phyloP scores from a whole-genome alignment of 2,888 invertebrate genomes.

The Eucera pruinosa region DNA sequence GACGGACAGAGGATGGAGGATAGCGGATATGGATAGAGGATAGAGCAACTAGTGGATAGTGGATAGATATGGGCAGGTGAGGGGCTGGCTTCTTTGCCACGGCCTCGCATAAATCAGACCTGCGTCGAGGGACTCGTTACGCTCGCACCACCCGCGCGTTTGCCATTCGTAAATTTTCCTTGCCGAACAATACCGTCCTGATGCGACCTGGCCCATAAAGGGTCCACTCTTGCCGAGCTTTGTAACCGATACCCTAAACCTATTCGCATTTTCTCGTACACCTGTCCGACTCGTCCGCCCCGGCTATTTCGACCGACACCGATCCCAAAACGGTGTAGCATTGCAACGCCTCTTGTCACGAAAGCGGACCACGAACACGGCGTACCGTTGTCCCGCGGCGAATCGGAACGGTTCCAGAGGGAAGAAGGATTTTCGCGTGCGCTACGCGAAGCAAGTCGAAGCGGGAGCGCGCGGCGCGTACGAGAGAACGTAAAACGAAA shows the following conservation, averaged over 20 bases:
- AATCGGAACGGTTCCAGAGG: neutral
- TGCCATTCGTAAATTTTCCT: slow-evolving; percentile 73
- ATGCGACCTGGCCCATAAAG: slow-evolving; percentile 53
- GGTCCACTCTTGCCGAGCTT: slow-evolving; percentile 59
- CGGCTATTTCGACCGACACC: slow-evolving; percentile 39
- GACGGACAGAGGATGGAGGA: neutral
- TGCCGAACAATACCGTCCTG: slow-evolving; percentile 65
- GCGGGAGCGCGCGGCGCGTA: too few relatives aligned
- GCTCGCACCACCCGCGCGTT: slow-evolving; percentile 39
- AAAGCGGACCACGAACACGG: neutral
- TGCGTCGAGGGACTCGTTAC: slow-evolving; percentile 46
- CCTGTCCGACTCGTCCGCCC: slow-evolving; percentile 45
- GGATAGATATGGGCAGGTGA: slow-evolving; percentile 38
- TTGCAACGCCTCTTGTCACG: too few relatives aligned
- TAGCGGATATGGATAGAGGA: too few relatives aligned
- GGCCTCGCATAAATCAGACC: slow-evolving; percentile 73
- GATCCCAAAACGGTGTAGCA: slow-evolving; percentile 18
- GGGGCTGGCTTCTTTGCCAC: slow-evolving; percentile 22
- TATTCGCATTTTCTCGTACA: slow-evolving; percentile 62
- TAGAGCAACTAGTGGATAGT: too few relatives aligned
- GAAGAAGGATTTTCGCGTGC: too few relatives aligned
- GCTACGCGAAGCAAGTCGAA: too few relatives aligned
- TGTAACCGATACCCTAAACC: slow-evolving; percentile 73
- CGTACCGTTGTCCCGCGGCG: neutral
- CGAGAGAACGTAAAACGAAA: too few relatives aligned